A percentile compares a stretch with the other conserved stretches of the same genome.
These are phyloP conservation scores for Sander vitreus DNA, from an alignment of 2,113 vertebrate genomes.

Conservation along the genomic window DNA sequence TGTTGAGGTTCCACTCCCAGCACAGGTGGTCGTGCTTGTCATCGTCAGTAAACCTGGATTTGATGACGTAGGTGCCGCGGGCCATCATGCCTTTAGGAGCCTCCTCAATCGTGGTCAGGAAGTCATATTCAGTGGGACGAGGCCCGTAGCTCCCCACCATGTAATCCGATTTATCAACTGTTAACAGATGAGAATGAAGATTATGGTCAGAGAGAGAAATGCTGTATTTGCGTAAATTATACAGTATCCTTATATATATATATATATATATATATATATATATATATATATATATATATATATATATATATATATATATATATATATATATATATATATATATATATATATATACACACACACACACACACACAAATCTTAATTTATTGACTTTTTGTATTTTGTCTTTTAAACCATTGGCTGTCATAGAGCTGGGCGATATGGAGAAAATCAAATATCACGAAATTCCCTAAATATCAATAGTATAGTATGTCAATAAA, in stretches of 20 bases:
- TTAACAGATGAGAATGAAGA: neutral
- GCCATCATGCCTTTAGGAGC: constrained; percentile 93
- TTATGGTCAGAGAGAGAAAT: neutral
- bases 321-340: too few species aligned
- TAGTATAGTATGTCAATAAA: too few species aligned
- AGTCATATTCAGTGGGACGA: constrained; percentile 89
- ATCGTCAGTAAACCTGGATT: constrained; percentile 95
- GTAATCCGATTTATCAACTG: constrained; percentile 95
- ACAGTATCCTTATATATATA: neutral
- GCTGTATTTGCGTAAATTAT: neutral
- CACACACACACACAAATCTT: neutral
- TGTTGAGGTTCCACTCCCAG: constrained; percentile 98
- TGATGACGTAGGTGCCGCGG: constrained; percentile 92
- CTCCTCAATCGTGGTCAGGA: constrained; percentile 92
- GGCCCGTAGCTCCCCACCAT: constrained; percentile 98
- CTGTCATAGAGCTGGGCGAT: too few species aligned
- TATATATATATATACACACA: too few species aligned
- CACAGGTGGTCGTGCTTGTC: constrained; percentile 94
- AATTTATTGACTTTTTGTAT: too few species aligned
- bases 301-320: too few species aligned
- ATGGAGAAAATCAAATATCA: too few species aligned
- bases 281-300: too few species aligned
- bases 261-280: too few species aligned
- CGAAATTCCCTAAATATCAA: too few species aligned
- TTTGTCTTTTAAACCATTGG: too few species aligned